Evolutionary conservation across 1,140 invertebrate genomes (phyloP), one percentile per base, ranked within the genome.

Genomic region (Drosophila funebris): DNA sequence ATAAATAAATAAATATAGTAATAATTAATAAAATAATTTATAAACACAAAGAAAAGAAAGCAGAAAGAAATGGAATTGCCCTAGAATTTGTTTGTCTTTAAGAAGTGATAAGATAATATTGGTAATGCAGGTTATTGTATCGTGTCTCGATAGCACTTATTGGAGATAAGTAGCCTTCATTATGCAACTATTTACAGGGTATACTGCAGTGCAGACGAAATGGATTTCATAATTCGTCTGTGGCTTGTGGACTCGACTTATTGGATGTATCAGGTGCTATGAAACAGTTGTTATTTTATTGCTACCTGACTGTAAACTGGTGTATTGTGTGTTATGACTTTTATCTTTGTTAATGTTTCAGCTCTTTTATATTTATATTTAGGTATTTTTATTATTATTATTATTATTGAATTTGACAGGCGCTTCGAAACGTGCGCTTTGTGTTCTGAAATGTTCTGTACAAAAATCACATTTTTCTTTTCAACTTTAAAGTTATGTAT

Each of bases 241-340:
- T n/a, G 13, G 29, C 13, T 18, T 33, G 13, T 33, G 41, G 14
- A 13, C 31, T 22, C 33, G 7, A 41, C 27, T 48, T 56, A 44
- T 57, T 57, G 54, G 37, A 57, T 43, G 14, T 57, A 57, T 57
- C 39, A 60, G 43, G 57, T 60, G 43, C 7, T 13, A 5, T 16
- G 41, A 63, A 68, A 73, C 54, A 60, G 53, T 73, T 71, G 50
- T 39, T 63, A n/a, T n/a, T 14, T 7, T 44, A 22, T 41, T 9
- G 20, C n/a, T 44, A 22, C 5, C 29, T 48, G 63, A 22, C 52
- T 48, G 14, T 20, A 31, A 39, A 58, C 6, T 22, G 14, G 27
- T 39, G 14, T 36, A 20, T 9, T 39, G 11, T 60, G 16, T 39
- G 11, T 11, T 6, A 16, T 43, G 37, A 13, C 44, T 39, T 16